These are phyloP conservation scores for Aplocera efformata DNA, from an alignment of 2,888 invertebrate genomes.

Conservation along the genomic window DNA sequence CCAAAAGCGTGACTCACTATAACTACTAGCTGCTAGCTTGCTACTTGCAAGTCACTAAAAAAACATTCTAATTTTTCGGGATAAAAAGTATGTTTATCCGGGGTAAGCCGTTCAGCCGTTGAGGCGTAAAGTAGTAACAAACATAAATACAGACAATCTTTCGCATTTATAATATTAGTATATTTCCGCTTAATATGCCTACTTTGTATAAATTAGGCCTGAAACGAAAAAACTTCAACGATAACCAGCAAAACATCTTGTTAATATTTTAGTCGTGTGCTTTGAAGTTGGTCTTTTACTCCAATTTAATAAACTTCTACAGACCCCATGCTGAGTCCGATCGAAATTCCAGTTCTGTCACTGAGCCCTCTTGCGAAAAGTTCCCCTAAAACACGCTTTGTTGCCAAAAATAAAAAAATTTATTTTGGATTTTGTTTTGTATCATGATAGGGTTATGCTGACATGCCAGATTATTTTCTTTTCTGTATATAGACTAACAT, in stretches of 20 bases:
- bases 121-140: no score
- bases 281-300: slow-evolving; percentile 29
- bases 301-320: slow-evolving; percentile 38
- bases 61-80: no score
- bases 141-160: no score
- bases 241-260: slow-evolving; percentile 26
- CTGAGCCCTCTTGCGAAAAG: slow-evolving; percentile 19
- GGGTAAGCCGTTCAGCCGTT: no score
- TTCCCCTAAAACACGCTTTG: no score
- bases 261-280: slow-evolving; percentile 37
- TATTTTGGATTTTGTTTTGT: no score
- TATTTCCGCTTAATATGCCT: slow-evolving; percentile 5
- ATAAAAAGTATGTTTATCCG: no score
- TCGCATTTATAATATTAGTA: no score
- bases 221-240: slow-evolving; percentile 22
- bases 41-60: no score
- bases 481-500: no score
- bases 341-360: slow-evolving; percentile 44
- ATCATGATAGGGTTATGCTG: slow-evolving; percentile 41
- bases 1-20: no score
- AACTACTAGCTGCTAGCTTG: no score
- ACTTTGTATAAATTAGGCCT: slow-evolving; percentile 16
- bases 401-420: slow-evolving; percentile 13
- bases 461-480: slow-evolving; percentile 23
- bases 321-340: slow-evolving; percentile 28